Conservation (phyloP, 2,888 invertebrate genomes). For the Yponomeuta plumbellus region DNA sequence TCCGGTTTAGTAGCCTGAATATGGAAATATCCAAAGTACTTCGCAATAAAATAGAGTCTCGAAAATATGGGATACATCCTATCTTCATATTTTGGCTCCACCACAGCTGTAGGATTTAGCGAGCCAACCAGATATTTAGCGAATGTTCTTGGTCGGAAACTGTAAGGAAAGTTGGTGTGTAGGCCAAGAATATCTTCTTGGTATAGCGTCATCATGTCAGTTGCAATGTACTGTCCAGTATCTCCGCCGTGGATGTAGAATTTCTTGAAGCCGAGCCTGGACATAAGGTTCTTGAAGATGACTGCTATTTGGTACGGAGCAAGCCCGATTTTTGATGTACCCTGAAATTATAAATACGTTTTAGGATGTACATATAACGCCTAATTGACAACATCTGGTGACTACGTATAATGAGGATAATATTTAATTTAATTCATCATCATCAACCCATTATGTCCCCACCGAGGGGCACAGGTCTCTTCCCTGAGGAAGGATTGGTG, state of each 20-base stretch:
- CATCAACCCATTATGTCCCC: too few species aligned
- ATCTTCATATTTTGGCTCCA: conserved; percentile 1
- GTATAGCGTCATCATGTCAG: neutral
- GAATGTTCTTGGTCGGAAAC: neutral
- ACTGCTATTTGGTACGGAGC: conserved; percentile 6
- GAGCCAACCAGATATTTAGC: conserved; percentile 1
- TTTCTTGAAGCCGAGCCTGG: neutral
- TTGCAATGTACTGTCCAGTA: neutral
- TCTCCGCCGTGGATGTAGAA: conserved; percentile 15
- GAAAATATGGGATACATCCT: conserved; percentile 9
- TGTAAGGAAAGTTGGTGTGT: conserved; percentile 8
- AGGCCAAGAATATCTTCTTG: conserved; percentile 4
- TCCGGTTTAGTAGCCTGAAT: conserved; percentile 12
- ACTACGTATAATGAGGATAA: too few species aligned
- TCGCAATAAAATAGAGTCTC: neutral
- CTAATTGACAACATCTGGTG: too few species aligned
- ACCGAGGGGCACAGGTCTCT: too few species aligned
- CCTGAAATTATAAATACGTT: conserved; percentile 3
- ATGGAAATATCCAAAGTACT: conserved; percentile 10
- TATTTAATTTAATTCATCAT: too few species aligned
- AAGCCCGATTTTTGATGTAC: conserved; percentile 7
- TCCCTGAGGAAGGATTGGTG: too few species aligned
- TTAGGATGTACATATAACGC: too few species aligned
- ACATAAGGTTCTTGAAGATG: conserved; percentile 13
- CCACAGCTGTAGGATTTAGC: neutral